phyloP scores from a whole-genome alignment of 2,113 vertebrate genomes.

The Nycticebus coucang region DNA sequence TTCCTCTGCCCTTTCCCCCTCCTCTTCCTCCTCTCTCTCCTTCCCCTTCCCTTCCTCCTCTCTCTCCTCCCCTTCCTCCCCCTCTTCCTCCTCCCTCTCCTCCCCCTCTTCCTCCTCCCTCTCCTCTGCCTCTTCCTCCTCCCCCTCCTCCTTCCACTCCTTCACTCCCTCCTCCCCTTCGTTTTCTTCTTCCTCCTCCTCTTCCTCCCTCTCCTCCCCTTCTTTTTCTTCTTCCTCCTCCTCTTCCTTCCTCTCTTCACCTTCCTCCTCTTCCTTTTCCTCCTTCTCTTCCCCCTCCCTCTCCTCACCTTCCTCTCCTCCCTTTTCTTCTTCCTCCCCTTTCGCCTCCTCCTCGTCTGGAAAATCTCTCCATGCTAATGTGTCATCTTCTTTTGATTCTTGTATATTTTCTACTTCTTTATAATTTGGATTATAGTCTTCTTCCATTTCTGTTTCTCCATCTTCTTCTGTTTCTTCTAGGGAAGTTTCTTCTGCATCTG shows the following conservation, averaged over 20 bases:
- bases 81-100: background rate
- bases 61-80: rapidly evolving
- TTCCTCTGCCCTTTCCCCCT: rapidly evolving
- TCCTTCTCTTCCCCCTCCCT: rapidly evolving
- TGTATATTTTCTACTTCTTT: background rate
- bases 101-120: rapidly evolving
- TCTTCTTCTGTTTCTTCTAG: background rate
- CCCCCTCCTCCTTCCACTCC: background rate
- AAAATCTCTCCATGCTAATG: background rate
- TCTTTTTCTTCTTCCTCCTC: rapidly evolving
- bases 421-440: background rate
- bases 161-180: background rate
- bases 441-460: background rate
- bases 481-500: constrained; percentile 28
- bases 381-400: background rate
- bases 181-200: rapidly evolving
- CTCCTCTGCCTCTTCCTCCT: background rate
- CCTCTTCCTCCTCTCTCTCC: background rate
- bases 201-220: rapidly evolving
- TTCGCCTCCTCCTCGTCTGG: background rate
- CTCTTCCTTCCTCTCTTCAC: too few species aligned
- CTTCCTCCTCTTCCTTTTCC: rapidly evolving
- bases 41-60: background rate
- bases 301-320: rapidly evolving
- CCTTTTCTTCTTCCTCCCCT: rapidly evolving